These are phyloP conservation scores for Hippocampus comes DNA, from an alignment of 2,113 vertebrate species.

Conservation along the genomic window DNA sequence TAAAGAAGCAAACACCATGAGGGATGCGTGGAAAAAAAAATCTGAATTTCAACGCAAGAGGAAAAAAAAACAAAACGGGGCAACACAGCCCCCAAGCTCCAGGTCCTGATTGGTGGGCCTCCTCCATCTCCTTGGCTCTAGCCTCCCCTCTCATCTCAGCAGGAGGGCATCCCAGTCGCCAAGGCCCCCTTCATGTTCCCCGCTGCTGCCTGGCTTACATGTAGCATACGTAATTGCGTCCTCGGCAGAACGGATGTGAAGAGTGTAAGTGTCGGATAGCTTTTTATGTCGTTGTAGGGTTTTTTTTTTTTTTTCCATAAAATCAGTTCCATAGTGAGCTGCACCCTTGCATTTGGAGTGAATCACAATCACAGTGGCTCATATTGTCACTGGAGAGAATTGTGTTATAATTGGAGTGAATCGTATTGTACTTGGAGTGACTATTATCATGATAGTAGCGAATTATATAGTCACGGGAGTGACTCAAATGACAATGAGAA, in stretches of 20 bases:
- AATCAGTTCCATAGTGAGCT: slow-evolving; percentile 12
- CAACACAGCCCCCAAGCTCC: slow-evolving; percentile 45
- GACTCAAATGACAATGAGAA: too few species aligned
- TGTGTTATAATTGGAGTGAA: not conserved
- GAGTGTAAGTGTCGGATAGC: not conserved
- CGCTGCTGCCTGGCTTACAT: slow-evolving; percentile 74
- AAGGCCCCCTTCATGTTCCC: slow-evolving; percentile 89
- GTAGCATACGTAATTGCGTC: slow-evolving; percentile 60
- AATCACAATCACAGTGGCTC: not conserved
- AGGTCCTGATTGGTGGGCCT: slow-evolving; percentile 62
- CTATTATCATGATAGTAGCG: too few species aligned
- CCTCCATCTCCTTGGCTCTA: slow-evolving; percentile 86
- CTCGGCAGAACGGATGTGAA: slow-evolving; percentile 58
- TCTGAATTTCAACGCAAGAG: slow-evolving; percentile 58
- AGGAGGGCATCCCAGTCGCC: slow-evolving; percentile 85
- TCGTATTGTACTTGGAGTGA: too few species aligned
- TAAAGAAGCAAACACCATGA: slow-evolving; percentile 74
- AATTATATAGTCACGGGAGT: too few species aligned
- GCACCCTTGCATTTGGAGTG: not conserved
- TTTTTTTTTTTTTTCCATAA: not conserved
- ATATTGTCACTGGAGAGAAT: not conserved
- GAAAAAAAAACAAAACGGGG: slow-evolving; percentile 21
- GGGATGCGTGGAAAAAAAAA: slow-evolving; percentile 65
- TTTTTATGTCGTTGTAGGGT: not conserved
- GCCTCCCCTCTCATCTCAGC: slow-evolving; percentile 89